A percentile compares a stretch with the other conserved stretches of the same genome.
Conservation (phyloP, 2,888 invertebrate species). For the Salpingus planirostris region DNA sequence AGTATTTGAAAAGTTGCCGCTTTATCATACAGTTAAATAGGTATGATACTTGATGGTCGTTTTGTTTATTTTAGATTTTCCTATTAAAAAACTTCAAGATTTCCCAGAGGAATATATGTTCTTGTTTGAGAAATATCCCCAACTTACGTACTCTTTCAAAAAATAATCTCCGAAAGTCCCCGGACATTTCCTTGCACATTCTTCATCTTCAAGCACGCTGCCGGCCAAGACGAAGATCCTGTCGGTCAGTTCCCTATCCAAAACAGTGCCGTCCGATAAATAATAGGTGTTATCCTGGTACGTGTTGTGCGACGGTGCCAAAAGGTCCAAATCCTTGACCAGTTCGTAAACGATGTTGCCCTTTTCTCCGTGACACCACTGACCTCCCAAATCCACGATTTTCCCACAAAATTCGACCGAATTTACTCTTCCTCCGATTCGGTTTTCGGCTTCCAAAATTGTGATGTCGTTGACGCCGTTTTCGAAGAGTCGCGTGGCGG, state of each 20-base stretch:
- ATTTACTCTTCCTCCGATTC: constrained; percentile 36
- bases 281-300: constrained; percentile 30
- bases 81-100: too few relatives aligned
- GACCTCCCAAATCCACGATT: constrained; percentile 35
- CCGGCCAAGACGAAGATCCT: constrained; percentile 22
- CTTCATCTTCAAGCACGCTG: constrained; percentile 24
- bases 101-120: too few relatives aligned
- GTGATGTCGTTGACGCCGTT: constrained; percentile 43
- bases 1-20: too few relatives aligned
- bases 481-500: constrained; percentile 43
- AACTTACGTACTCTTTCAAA: constrained; percentile 24
- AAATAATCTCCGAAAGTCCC: constrained; percentile 34
- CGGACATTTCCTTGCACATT: constrained; percentile 16
- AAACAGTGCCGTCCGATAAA: constrained; percentile 25
- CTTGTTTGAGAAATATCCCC: too few relatives aligned
- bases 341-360: constrained; percentile 35
- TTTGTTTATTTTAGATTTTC: too few relatives aligned
- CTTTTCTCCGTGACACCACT: constrained; percentile 40
- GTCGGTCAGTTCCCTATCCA: constrained; percentile 29
- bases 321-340: constrained; percentile 30
- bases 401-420: constrained; percentile 25
- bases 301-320: constrained; percentile 38
- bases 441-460: constrained; percentile 40
- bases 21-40: too few relatives aligned
- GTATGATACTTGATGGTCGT: too few relatives aligned